A percentile compares a stretch with the other conserved stretches of the same genome.
Conservation (phyloP, 2,797 vertebrate genomes). For the Tenualosa thibaudeaui region DNA sequence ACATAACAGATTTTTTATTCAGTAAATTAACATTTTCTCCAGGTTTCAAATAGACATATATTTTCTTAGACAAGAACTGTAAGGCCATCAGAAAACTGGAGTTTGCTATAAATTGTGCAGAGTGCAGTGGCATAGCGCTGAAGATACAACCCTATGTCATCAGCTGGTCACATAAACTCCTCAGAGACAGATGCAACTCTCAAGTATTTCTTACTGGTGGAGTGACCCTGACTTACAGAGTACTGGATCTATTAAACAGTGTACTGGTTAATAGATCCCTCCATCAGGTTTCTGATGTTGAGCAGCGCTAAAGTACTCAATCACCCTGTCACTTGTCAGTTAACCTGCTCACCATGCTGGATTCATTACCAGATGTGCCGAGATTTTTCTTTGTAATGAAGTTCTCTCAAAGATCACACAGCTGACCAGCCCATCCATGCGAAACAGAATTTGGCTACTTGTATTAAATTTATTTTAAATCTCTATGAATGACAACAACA, state of each 20-base stretch:
- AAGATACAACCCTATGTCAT: background rate
- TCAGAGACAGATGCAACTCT: background rate
- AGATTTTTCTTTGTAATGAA: background rate
- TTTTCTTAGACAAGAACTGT: background rate
- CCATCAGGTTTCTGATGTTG: background rate
- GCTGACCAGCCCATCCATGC: background rate
- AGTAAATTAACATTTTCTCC: background rate
- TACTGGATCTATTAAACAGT: background rate
- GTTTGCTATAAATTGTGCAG: background rate
- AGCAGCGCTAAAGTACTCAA: background rate
- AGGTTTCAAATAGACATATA: background rate
- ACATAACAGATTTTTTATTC: background rate
- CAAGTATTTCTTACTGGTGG: background rate
- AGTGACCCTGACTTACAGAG: background rate
- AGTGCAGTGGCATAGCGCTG: background rate
- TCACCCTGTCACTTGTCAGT: background rate
- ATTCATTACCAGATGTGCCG: background rate
- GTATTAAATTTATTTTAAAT: background rate
- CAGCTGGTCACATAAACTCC: background rate
- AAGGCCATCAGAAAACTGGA: background rate
- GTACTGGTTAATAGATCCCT: background rate
- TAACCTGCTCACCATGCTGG: background rate
- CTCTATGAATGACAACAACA: background rate
- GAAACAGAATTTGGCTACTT: background rate
- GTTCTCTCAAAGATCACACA: background rate